Evolutionary conservation across 2,797 vertebrate species (phyloP), one percentile per base, ranked within the genome.

Genomic region (Borostomias antarcticus): DNA sequence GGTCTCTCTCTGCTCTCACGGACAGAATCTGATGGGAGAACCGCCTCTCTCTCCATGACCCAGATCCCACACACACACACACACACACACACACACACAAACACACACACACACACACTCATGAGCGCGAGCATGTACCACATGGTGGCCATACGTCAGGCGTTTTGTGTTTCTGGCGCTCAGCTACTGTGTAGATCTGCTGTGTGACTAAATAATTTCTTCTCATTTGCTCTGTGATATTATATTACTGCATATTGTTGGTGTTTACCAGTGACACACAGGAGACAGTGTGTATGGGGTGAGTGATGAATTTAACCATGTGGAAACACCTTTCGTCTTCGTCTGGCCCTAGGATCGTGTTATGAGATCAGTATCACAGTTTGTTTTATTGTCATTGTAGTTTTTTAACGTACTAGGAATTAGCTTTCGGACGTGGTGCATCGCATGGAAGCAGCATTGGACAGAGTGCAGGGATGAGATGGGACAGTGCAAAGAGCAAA

Each of bases 11-110:
- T 67, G 65, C 75, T 82, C 63, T 71, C 53, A 62, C 50, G 30
- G 62, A 57, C 77, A 23, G 66, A 74, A 73, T 72, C 70, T 70
- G 73, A 79, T 66, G 26, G 65, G 56, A 72, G 28, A 10, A 58
- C 52, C 66, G 66, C 57, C 67, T 78, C 54, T 69, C 37, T 30
- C 52, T 77, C 73, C 63, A 74, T 2, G 52, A 73, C 51, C 66
- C 47, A 54, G 67, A 50, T 60, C 35, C 62, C 47, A 64, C 75
- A 72, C 61, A 79, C 67, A 73, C 45, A 26, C 62, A 25, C 29
- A 70, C 17, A 59, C n/a, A 68, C 26, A 75, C 57, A 59, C 52
- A 32, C 58, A 63, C 47, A 64, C 75, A 72, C 61, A 79, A 65
- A 73, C n/a, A n/a, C n/a, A n/a, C n/a, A 52, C 53, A 67, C 28